These are phyloP conservation scores for Callosobruchus maculatus DNA, from an alignment of 2,888 invertebrate species.

Conservation along the genomic window DNA sequence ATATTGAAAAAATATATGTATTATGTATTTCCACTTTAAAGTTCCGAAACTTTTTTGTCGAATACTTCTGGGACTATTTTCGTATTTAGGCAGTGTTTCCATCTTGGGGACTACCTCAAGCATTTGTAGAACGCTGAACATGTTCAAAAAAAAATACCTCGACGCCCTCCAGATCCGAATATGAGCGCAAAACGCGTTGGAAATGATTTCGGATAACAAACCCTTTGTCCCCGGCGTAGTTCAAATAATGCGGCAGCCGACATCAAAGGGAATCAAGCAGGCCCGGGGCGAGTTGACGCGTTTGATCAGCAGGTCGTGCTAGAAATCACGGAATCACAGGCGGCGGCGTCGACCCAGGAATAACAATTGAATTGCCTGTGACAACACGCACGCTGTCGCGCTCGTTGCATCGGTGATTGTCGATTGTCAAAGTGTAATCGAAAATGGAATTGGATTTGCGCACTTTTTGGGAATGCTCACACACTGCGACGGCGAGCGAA, in stretches of 20 bases:
- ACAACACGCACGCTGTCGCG: constrained; percentile 11
- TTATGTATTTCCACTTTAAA: no score
- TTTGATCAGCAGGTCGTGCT: constrained; percentile 40
- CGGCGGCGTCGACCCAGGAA: constrained; percentile 32
- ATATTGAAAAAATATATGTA: no score
- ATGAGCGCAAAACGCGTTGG: not conserved
- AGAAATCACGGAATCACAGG: constrained; percentile 38
- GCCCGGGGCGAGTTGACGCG: constrained; percentile 31
- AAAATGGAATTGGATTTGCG: not conserved
- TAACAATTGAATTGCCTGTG: constrained; percentile 31
- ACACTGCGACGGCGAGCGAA: not conserved
- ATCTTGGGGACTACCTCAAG: no score
- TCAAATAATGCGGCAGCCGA: not conserved
- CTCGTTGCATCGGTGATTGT: not conserved
- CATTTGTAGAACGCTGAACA: no score
- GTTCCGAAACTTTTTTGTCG: no score
- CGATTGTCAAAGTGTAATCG: not conserved
- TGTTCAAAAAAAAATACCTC: not conserved
- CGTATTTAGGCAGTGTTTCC: no score
- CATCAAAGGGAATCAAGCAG: constrained; percentile 33
- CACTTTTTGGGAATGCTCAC: not conserved
- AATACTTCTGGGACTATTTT: no score
- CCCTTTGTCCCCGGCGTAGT: not conserved
- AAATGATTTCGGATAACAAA: not conserved
- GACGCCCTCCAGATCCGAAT: not conserved